Conservation (phyloP, 2,888 invertebrate genomes). For the Dioctria rufipes region DNA sequence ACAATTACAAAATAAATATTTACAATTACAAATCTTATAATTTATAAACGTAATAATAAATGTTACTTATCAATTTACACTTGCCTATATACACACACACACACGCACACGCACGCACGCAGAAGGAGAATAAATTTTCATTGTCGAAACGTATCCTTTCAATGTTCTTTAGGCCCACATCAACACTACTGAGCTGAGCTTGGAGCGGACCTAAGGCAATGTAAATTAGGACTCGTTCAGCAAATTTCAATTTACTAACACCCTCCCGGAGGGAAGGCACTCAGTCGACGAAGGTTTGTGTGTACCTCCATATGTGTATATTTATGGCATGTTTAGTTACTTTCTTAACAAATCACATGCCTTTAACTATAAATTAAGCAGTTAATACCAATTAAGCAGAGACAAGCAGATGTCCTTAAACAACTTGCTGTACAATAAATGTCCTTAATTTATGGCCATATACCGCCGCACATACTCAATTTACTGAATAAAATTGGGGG, state of each 20-base stretch:
- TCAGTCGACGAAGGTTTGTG: background rate
- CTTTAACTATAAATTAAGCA: conserved; percentile 69
- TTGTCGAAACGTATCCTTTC: conserved; percentile 42
- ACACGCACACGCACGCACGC: too few species aligned
- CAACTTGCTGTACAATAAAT: conserved; percentile 64
- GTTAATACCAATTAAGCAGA: conserved; percentile 70
- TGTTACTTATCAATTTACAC: too few species aligned
- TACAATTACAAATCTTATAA: too few species aligned
- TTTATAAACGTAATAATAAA: too few species aligned
- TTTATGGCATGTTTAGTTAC: conserved; percentile 63
- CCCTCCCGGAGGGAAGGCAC: conserved; percentile 28
- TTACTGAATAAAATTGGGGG: conserved; percentile 32
- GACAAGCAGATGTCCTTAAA: conserved; percentile 67
- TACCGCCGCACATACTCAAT: conserved; percentile 57
- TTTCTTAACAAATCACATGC: conserved; percentile 69
- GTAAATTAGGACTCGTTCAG: conserved; percentile 50
- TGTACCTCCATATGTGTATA: conserved; percentile 52
- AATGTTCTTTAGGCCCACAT: conserved; percentile 45
- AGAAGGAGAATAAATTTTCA: conserved; percentile 34
- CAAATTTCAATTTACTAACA: conserved; percentile 52
- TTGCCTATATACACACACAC: too few species aligned
- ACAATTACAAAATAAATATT: too few species aligned
- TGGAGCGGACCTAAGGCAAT: background rate
- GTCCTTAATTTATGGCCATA: conserved; percentile 64
- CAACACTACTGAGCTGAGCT: conserved; percentile 18